A percentile compares a stretch with the other conserved stretches of the same genome.
These are phyloP conservation scores for Coleophora flavipennella DNA, from an alignment of 2,888 invertebrate genomes.

Conservation along the genomic window DNA sequence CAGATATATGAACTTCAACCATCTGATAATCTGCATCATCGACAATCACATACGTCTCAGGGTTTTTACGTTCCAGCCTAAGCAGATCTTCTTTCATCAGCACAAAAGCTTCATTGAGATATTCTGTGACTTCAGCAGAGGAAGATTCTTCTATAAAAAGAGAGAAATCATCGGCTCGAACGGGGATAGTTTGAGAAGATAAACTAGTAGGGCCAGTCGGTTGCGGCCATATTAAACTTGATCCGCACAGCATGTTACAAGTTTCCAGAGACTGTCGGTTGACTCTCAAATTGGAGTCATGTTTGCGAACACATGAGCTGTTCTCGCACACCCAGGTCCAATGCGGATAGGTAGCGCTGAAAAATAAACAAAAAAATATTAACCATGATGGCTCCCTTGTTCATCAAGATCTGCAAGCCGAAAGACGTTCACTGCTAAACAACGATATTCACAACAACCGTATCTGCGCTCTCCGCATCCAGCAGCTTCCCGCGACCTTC, in stretches of 20 bases:
- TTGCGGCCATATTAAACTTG: conserved; percentile 81
- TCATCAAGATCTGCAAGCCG: no score
- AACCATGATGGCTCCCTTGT: no score
- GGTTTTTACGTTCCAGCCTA: conserved; percentile 43
- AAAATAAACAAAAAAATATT: no score
- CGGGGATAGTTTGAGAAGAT: conserved; percentile 75
- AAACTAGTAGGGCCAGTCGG: conserved; percentile 80
- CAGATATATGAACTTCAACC: conserved; percentile 52
- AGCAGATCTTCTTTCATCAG: conserved; percentile 66
- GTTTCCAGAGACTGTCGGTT: conserved; percentile 76
- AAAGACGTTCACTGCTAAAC: no score
- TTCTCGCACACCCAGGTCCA: conserved; percentile 85
- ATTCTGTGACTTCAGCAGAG: conserved; percentile 42
- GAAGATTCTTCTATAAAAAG: conserved; percentile 52
- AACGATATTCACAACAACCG: no score
- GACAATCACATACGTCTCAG: neutral
- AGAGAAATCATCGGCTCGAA: conserved; percentile 66
- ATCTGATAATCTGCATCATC: conserved; percentile 48
- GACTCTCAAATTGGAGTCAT: conserved; percentile 38
- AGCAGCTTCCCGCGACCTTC: no score
- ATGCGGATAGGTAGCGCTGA: conserved; percentile 67
- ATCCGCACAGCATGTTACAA: conserved; percentile 86
- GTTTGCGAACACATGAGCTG: conserved; percentile 77
- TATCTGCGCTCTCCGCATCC: no score
- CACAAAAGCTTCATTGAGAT: conserved; percentile 63